Percentiles rank a stretch among this genome's conserved stretches.
These are phyloP conservation scores for Gymnodraco acuticeps DNA, from an alignment of 2,797 vertebrate species.

Conservation along the genomic window DNA sequence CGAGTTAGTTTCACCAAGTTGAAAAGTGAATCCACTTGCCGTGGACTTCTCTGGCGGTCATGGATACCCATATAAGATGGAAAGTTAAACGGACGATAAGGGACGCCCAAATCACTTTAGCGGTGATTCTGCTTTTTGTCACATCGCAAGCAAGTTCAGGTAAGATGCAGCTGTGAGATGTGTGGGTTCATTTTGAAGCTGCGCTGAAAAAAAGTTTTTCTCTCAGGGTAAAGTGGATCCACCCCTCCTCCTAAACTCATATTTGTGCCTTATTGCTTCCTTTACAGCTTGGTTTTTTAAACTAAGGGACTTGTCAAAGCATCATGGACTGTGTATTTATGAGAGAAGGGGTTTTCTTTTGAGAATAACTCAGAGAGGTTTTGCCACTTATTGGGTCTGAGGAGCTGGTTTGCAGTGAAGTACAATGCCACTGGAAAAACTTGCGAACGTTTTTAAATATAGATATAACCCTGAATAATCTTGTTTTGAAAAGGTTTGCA, in stretches of 20 bases:
- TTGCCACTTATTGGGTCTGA: neutral
- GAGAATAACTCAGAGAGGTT: neutral
- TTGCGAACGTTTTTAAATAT: neutral
- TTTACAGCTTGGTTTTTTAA: conserved; percentile 33
- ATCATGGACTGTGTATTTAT: neutral
- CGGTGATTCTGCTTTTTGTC: conserved; percentile 85
- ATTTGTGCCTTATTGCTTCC: conserved; percentile 19
- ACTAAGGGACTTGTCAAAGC: conserved; percentile 37
- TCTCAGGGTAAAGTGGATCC: conserved; percentile 18
- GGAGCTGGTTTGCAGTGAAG: conserved; percentile 8
- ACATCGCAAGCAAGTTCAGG: conserved; percentile 86
- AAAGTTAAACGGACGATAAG: conserved; percentile 91
- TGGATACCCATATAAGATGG: conserved; percentile 90
- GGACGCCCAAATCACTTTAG: conserved; percentile 83
- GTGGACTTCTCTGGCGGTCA: conserved; percentile 85
- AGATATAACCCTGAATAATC: neutral
- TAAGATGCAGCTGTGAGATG: conserved; percentile 71
- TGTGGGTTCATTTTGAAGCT: conserved; percentile 18
- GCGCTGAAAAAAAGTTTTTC: conserved; percentile 26
- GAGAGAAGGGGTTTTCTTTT: conserved; percentile 1
- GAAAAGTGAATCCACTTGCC: conserved; percentile 79
- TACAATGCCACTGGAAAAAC: conserved; percentile 1
- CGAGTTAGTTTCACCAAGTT: conserved; percentile 62
- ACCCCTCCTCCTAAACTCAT: conserved; percentile 57
- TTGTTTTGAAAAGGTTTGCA: neutral